A percentile compares a stretch with the other conserved stretches of the same genome.
phyloP scores from a whole-genome alignment of 1,140 invertebrate genomes.

The Conopomorpha cramerella region DNA sequence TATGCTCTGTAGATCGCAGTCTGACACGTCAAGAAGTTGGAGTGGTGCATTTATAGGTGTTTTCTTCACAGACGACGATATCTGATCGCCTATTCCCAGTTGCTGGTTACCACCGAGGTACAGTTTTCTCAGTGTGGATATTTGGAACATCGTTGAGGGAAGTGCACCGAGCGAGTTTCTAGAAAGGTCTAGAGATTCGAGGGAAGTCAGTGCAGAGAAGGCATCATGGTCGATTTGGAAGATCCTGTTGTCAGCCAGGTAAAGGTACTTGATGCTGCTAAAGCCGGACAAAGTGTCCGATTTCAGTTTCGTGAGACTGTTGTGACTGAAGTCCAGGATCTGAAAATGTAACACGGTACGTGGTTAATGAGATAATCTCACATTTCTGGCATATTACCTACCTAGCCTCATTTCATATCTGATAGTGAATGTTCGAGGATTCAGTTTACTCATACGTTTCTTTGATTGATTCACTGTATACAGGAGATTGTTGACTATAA shows the following conservation, averaged over 20 bases:
- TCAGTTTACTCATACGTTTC: not conserved
- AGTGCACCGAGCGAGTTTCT: constrained; percentile 62
- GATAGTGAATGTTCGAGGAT: constrained; percentile 1
- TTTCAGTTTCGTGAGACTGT: constrained; percentile 63
- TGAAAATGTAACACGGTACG: constrained; percentile 33
- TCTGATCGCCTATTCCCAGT: constrained; percentile 42
- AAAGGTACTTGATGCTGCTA: constrained; percentile 60
- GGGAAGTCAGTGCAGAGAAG: constrained; percentile 51
- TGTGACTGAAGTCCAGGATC: constrained; percentile 67
- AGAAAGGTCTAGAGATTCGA: constrained; percentile 63
- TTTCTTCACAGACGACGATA: constrained; percentile 39
- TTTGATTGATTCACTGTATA: not conserved
- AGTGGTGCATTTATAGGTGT: constrained; percentile 61
- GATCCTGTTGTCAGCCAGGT: constrained; percentile 66
- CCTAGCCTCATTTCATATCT: no score
- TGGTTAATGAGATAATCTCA: no score
- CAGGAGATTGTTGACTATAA: not conserved
- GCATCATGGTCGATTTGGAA: constrained; percentile 61
- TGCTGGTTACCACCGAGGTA: constrained; percentile 63
- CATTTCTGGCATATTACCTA: no score
- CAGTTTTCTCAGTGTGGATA: constrained; percentile 62
- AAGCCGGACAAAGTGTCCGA: constrained; percentile 60
- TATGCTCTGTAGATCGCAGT: constrained; percentile 54
- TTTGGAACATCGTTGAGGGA: constrained; percentile 58
- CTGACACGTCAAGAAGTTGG: constrained; percentile 61